A percentile compares a stretch with the other conserved stretches of the same genome.
phyloP scores from a whole-genome alignment of 2,113 vertebrate genomes.

The Perca fluviatilis region DNA sequence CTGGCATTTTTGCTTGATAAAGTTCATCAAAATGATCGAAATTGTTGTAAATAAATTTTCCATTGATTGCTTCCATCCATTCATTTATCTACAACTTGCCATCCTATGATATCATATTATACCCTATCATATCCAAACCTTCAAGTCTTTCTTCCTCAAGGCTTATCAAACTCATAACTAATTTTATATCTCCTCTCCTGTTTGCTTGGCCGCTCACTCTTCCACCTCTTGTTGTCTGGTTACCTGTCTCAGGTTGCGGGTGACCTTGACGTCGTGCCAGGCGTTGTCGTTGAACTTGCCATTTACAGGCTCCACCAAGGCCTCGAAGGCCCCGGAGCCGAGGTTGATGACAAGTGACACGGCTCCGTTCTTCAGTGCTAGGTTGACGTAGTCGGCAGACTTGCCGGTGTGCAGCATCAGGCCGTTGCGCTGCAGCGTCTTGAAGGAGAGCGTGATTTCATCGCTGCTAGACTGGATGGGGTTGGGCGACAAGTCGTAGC shows the following conservation, averaged over 20 bases:
- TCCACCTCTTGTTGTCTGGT: slow-evolving; percentile 91
- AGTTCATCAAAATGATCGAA: neutral
- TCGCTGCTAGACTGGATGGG: slow-evolving; percentile 99
- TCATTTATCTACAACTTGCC: neutral
- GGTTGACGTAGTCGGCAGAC: slow-evolving; percentile 99
- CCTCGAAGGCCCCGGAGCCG: slow-evolving; percentile 99
- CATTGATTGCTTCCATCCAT: neutral
- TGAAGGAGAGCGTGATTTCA: slow-evolving; percentile 99
- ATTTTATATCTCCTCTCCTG: slow-evolving; percentile 11
- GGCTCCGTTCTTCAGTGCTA: slow-evolving; percentile 98
- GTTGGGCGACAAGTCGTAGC: slow-evolving; percentile 98
- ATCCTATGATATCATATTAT: neutral
- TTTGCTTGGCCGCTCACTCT: slow-evolving; percentile 45
- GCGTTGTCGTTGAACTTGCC: slow-evolving; percentile 99
- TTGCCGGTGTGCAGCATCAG: slow-evolving; percentile 99
- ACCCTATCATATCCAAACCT: too few species aligned
- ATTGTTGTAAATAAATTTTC: neutral
- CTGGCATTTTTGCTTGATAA: neutral
- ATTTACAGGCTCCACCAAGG: slow-evolving; percentile 99
- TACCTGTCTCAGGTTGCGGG: slow-evolving; percentile 99
- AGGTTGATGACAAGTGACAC: slow-evolving; percentile 99
- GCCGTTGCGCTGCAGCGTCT: slow-evolving; percentile 99
- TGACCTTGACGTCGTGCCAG: slow-evolving; percentile 99
- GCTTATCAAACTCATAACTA: neutral
- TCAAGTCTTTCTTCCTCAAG: neutral